Evolutionary conservation across 2,888 invertebrate genomes (phyloP).

Genomic region (Petrolisthes cinctipes): DNA sequence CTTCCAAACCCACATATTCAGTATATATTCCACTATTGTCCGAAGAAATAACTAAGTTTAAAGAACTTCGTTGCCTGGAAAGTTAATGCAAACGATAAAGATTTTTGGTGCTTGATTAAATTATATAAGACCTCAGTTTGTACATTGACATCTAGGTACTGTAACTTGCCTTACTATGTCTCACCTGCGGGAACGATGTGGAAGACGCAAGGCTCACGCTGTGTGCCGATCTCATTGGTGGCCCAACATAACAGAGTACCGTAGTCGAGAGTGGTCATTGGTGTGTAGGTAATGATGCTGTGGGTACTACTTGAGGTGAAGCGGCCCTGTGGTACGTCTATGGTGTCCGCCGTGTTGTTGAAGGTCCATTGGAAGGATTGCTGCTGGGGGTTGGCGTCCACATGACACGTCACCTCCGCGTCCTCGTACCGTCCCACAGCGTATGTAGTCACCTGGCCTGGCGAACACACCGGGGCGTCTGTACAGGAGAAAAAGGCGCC

Average conservation of each 20-base stretch:
- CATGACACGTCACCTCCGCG: constrained; percentile 61
- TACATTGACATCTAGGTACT: no score
- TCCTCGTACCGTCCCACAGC: constrained; percentile 61
- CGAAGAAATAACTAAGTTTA: not conserved
- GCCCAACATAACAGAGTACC: constrained; percentile 58
- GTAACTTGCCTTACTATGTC: no score
- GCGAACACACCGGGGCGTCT: constrained; percentile 58
- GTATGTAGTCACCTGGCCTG: constrained; percentile 57
- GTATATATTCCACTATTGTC: no score
- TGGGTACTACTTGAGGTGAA: constrained; percentile 38
- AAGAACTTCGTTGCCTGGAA: no score
- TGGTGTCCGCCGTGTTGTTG: constrained; percentile 69
- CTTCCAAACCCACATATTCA: no score
- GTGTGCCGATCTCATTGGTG: constrained; percentile 42
- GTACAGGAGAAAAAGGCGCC: not conserved
- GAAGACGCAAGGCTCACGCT: constrained; percentile 51
- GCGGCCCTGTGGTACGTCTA: constrained; percentile 79
- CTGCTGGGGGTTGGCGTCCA: constrained; percentile 76
- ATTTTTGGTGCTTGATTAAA: no score
- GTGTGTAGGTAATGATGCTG: constrained; percentile 51
- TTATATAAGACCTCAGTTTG: no score
- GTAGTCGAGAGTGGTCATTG: constrained; percentile 52
- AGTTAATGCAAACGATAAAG: no score
- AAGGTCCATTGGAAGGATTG: constrained; percentile 85
- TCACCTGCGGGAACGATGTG: constrained; percentile 54